Base-by-base conservation (phyloP, 2,888 invertebrate species). In the Dynastes tityus region DNA sequence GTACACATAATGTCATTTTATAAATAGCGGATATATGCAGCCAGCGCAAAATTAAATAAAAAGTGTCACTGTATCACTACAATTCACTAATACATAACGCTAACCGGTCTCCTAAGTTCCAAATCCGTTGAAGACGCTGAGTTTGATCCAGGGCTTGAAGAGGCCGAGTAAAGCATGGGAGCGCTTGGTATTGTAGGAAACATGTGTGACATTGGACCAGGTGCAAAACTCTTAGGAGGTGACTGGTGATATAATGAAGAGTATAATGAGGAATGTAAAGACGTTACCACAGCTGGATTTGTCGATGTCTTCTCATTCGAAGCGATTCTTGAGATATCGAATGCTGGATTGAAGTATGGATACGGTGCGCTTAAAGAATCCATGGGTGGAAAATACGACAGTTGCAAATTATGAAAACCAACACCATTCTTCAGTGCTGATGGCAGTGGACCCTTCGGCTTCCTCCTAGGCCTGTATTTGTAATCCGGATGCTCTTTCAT, bases 401-500 rank as follows among this genome's bases (percentile, higher is more conserved):
- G 92, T 82, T 92, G 92, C 85, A 94, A 92, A 82, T 92, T 92
- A 0, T 92, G 90, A 86, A 93, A 94, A 0, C 90, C 92, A 78
- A 87, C 84, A 2, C 81, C 87, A 1, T 81, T 81, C 68, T 86
- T 86, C 45, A 87, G 82, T 73, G 88, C 82, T 80, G 87, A 83
- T 8, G 90, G 89, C 6, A 94, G 89, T 0, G 94, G 93, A 0
- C 98, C 98, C 89, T 97, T 97, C 67, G 96, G 96, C 90, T 97
- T 97, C 89, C 97, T 92, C 86, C 96, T 90, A n/a, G 97, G 97
- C 83, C 97, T 90, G 91, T 97, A 97, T 89, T 97, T 97, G 91
- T 97, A 97, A 90, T 97, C 97, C 0, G 97, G 97, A 88, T 97
- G 96, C 84, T 97, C 96, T 89, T 96, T 96, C 97, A 97, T 98